These are phyloP conservation scores for Vulpes lagopus DNA, from an alignment of 2,113 vertebrate species.

Conservation along the genomic window DNA sequence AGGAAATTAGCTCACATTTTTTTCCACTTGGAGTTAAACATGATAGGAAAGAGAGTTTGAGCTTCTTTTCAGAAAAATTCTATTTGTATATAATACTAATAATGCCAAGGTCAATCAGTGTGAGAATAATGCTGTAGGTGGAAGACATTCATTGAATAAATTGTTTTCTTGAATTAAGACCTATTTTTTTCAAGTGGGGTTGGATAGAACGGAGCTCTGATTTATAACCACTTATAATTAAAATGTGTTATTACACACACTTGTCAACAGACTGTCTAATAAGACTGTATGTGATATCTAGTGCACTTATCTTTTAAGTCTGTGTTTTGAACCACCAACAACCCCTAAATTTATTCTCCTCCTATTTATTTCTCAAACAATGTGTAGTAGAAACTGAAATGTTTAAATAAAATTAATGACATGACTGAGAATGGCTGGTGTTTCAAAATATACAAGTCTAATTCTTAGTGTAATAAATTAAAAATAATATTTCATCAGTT, in stretches of 20 bases:
- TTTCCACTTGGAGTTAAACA: not conserved
- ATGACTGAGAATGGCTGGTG: not conserved
- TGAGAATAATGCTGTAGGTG: not conserved
- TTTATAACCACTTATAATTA: not conserved
- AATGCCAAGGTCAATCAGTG: not conserved
- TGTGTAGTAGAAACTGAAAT: not conserved
- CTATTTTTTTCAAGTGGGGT: not conserved
- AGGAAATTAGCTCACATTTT: not conserved
- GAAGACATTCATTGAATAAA: not conserved
- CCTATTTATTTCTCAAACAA: not conserved
- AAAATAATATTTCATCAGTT: not conserved
- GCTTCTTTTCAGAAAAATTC: not conserved
- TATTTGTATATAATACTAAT: not conserved
- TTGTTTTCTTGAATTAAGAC: not conserved
- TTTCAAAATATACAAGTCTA: not conserved
- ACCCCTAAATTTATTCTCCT: not conserved
- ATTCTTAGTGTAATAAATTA: not conserved
- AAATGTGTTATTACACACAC: not conserved
- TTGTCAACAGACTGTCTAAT: not conserved
- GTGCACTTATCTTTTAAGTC: not conserved
- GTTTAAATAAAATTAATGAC: slow-evolving; percentile 27
- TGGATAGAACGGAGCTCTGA: not conserved
- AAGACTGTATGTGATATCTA: not conserved
- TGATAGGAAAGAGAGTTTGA: not conserved
- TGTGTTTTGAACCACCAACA: not conserved